Evolutionary conservation across 2,888 invertebrate genomes (phyloP).

Genomic region (Sarcophaga subvicina): DNA sequence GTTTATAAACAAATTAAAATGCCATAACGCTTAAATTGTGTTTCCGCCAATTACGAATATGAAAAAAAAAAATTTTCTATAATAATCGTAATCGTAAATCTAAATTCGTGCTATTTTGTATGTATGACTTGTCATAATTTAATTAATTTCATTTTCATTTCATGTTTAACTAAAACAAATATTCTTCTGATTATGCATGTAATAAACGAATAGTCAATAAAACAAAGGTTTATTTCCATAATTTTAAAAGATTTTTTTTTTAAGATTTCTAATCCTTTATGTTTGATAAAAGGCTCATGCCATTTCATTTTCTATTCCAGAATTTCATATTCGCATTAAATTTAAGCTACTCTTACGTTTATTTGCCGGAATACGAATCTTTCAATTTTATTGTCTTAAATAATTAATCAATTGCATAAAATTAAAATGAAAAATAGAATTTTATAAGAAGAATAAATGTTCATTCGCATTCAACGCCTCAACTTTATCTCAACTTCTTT

Average conservation of each 20-base stretch:
- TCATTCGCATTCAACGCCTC: conserved; percentile 13
- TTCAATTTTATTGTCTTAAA: conserved; percentile 49
- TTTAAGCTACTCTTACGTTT: neutral
- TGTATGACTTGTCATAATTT: too few species aligned
- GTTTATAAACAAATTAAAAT: too few species aligned
- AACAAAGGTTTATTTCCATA: neutral
- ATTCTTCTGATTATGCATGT: neutral
- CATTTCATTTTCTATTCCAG: neutral
- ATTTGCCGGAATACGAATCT: conserved; percentile 7
- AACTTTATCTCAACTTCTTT: neutral
- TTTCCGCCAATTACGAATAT: too few species aligned
- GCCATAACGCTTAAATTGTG: too few species aligned
- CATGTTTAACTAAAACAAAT: neutral
- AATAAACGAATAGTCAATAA: neutral
- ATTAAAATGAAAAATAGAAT: conserved; percentile 45
- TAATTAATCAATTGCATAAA: conserved; percentile 60
- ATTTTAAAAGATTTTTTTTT: neutral
- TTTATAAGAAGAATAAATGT: conserved; percentile 32
- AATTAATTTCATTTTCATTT: neutral
- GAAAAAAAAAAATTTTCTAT: too few species aligned
- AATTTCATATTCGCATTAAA: conserved; percentile 13
- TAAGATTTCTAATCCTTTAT: neutral
- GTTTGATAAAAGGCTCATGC: neutral
- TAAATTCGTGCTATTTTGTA: too few species aligned
- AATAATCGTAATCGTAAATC: too few species aligned